Percentiles rank a stretch among this genome's conserved stretches.
phyloP scores from a whole-genome alignment of 2,113 vertebrate species.

The Ictidomys tridecemlineatus region DNA sequence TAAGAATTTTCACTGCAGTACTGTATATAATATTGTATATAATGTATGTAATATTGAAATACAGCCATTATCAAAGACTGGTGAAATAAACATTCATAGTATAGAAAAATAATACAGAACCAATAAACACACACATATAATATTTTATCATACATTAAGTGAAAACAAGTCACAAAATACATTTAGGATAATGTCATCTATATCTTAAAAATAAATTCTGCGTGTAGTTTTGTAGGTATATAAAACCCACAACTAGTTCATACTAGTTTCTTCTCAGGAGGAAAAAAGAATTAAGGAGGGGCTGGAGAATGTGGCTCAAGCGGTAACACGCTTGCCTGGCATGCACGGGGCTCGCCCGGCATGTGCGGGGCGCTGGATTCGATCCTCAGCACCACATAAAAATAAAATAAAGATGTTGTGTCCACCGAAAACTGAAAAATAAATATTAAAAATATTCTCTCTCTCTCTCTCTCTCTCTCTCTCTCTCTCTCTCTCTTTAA shows the following conservation, averaged over 20 bases:
- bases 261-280: background rate
- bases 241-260: background rate
- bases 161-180: slow-evolving; percentile 26
- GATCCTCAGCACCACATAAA: no score
- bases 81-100: background rate
- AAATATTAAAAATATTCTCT: no score
- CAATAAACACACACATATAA: background rate
- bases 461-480: no score
- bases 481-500: no score
- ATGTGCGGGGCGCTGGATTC: no score
- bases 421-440: no score
- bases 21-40: background rate
- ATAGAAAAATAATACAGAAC: slow-evolving; percentile 1
- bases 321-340: no score
- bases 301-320: no score
- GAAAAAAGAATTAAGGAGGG: background rate
- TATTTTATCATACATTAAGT: background rate
- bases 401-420: no score
- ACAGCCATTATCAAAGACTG: background rate
- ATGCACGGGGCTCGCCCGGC: no score
- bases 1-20: background rate
- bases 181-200: background rate
- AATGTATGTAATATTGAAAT: background rate
- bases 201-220: slow-evolving; percentile 22
- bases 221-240: background rate